Evolutionary conservation across 2,888 invertebrate species (phyloP).

Genomic region (Parascotia fuliginaria): DNA sequence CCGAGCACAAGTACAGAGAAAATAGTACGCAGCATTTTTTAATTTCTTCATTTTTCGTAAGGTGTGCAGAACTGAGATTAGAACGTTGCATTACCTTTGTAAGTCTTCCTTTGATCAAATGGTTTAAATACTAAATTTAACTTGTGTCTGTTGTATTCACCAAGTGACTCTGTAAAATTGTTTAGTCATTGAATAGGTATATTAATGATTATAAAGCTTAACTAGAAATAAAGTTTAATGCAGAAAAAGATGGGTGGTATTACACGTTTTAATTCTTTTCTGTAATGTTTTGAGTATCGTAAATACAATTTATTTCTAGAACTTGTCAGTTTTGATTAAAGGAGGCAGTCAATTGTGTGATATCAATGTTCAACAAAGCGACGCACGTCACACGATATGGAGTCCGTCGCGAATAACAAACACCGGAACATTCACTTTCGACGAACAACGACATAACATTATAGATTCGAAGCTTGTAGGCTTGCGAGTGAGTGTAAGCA

Average conservation of each 20-base stretch:
- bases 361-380: conserved; percentile 60
- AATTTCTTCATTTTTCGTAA: neutral
- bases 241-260: too few species aligned
- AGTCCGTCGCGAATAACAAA: conserved; percentile 72
- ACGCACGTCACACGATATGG: conserved; percentile 65
- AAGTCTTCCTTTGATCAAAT: conserved; percentile 1
- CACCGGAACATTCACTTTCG: conserved; percentile 82
- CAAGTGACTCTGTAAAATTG: neutral
- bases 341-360: conserved; percentile 40
- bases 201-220: too few species aligned
- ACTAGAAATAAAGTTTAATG: too few species aligned
- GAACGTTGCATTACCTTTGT: neutral
- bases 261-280: conserved; percentile 4
- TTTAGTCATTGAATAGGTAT: too few species aligned
- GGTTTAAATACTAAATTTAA: conserved; percentile 1
- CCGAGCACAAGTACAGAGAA: too few species aligned
- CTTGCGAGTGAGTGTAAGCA: conserved; percentile 42
- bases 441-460: conserved; percentile 64
- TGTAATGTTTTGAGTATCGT: conserved; percentile 13
- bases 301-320: too few species aligned
- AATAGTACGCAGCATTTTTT: neutral
- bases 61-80: neutral
- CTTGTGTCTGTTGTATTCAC: neutral
- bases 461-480: conserved; percentile 51
- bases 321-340: conserved; percentile 43